These are phyloP conservation scores for Phataginus tricuspis DNA, from an alignment of 2,797 vertebrate species.

Conservation along the genomic window DNA sequence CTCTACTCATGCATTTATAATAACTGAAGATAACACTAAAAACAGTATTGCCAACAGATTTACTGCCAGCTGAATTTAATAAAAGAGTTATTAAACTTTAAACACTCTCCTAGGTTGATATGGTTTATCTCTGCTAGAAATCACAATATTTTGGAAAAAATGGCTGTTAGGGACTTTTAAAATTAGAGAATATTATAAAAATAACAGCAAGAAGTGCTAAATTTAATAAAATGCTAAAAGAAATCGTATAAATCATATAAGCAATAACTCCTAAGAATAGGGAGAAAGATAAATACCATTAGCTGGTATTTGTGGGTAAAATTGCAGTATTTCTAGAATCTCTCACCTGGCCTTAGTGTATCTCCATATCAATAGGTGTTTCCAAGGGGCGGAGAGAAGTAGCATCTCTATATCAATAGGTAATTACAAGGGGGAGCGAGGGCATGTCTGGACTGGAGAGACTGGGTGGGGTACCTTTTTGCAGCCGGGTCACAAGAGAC, in stretches of 20 bases:
- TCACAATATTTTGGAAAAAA: background rate
- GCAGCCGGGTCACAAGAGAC: no score
- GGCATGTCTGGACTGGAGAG: no score
- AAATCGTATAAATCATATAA: background rate
- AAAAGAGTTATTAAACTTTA: slow-evolving; percentile 40
- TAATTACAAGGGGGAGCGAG: no score
- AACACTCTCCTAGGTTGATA: background rate
- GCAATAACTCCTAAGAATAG: background rate
- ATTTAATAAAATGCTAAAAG: background rate
- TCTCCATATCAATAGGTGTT: no score
- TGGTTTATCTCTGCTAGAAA: background rate
- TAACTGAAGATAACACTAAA: background rate
- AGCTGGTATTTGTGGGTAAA: no score
- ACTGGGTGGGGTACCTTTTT: no score
- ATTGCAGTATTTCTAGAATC: no score
- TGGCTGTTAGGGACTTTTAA: background rate
- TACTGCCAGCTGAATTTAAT: background rate
- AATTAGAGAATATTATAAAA: background rate
- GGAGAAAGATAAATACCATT: background rate
- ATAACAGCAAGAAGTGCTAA: background rate
- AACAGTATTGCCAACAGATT: background rate
- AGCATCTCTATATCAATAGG: no score
- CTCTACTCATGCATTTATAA: background rate
- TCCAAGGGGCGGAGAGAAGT: no score
- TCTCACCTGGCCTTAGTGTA: no score